Base-by-base conservation (phyloP, 2,113 vertebrate species). In the Martes martes region DNA sequence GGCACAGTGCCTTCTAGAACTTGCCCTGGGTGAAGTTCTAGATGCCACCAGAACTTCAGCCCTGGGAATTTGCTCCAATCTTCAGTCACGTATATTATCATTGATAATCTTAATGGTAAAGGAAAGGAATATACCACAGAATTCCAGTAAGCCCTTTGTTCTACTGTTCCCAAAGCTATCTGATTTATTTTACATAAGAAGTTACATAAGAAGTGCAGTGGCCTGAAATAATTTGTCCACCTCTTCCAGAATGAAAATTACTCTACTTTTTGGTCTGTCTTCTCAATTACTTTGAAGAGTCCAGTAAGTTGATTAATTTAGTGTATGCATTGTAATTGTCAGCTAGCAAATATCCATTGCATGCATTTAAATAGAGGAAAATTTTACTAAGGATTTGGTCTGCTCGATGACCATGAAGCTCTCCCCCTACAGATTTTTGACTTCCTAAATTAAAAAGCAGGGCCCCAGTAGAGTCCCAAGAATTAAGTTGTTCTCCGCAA, bases 171-270 rank as follows among this genome's bases (percentile, higher is more conserved):
- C 18, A 42, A 76, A 63, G 73, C 8, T 13, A 0, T 84, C 33
- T 39, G 57, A 52, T 67, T 96, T 79, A 83, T 45, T 91, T 89
- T 81, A 39, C 15, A 7, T 74, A 39, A 31, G 28, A 63, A 63
- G 61, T 63, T 63, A 61, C 8, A 0, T 10, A 61, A 91, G 45
- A 93, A 57, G 45, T 59, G 50, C 59, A 83, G 65, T 84, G 28
- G 28, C 24, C 47, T 50, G 1, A 96, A 90, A 79, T 79, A 71
- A 78, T 67, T 45, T 86, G 18, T 89, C n/a, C 42, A 33, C 59
- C 23, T 87, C 61, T 73, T 94, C 55, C 61, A 89, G n/a, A 95
- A 83, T 65, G n/a, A 83, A 94, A 94, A 69, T 65, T 7, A 50
- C 28, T 83, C 57, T 52, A 86, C 67, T 59, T 79, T 97, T 89